Base-by-base conservation (phyloP, 1,140 invertebrate species). In the Venustaconcha ellipsiformis region DNA sequence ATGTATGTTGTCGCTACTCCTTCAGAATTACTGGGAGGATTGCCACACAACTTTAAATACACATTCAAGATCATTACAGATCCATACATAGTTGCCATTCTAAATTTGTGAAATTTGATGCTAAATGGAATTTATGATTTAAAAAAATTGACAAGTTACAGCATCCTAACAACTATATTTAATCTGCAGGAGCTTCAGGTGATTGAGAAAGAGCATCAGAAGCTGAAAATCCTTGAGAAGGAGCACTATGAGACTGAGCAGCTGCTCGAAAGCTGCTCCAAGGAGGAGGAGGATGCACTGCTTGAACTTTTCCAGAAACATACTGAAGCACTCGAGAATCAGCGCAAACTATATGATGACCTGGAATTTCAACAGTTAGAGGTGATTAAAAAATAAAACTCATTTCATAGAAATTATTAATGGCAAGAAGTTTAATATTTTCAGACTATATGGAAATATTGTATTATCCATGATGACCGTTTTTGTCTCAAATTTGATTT, bases 281-380 rank as follows among this genome's bases (percentile, higher is more conserved):
- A 90, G 57, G 86, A 91, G 64, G 93, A 94, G 83, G 91, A 92
- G 59, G 91, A 92, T 74, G 63, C 62, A 18, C 66, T 94, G 80
- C 88, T 91, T 69, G 92, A 93, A 76, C 90, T 92, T 80, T 90
- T 94, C 14, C 90, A 91, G 76, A 87, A 90, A 65, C 90, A 92
- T 76, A 90, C 91, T 69, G 92, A 93, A 77, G 74, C 90, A 23
- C 82, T 92, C 18, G 92, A 93, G 79, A 87, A 87, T 69, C 92
- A 93, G 80, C 87, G 90, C 71, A 92, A 92, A 91, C 92, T 94
- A 57, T 97, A 95, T 87, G 96, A 98, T 89, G 96, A 98, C 88
- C 90, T 97, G 20, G 96, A 98, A 89, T 98, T 98, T 89, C 95
- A 96, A 85, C 95, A 97, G 88, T 92, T 98, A 73, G 97, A 98